Percentiles rank a stretch among this genome's conserved stretches.
phyloP scores from a whole-genome alignment of 1,140 invertebrate species.

The Pararge aegeria region DNA sequence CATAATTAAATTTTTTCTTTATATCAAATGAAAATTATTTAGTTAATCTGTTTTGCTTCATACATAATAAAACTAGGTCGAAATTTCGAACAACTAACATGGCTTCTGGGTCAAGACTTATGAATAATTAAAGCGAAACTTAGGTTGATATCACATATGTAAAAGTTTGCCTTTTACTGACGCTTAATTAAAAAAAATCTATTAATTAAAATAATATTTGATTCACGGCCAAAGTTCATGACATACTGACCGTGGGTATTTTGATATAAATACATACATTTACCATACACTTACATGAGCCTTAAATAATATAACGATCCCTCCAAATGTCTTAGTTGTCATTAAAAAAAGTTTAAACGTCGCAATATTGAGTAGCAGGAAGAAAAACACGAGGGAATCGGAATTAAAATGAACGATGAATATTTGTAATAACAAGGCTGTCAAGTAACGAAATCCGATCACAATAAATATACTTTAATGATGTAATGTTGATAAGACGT shows the following conservation, averaged over 20 bases:
- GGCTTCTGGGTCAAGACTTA: background rate
- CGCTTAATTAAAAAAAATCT: too few species aligned
- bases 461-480: background rate
- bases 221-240: too few species aligned
- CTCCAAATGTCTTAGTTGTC: too few species aligned
- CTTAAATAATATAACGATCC: too few species aligned
- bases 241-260: too few species aligned
- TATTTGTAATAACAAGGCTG: slow-evolving; percentile 1
- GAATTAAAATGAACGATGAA: slow-evolving; percentile 1
- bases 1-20: background rate
- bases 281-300: too few species aligned
- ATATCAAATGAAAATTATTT: background rate
- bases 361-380: background rate
- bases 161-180: too few species aligned
- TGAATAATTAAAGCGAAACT: background rate
- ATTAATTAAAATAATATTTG: too few species aligned
- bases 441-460: background rate
- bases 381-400: background rate
- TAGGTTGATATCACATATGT: too few species aligned
- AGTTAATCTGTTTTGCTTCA: background rate
- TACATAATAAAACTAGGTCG: background rate
- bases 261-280: too few species aligned
- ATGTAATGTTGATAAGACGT: background rate
- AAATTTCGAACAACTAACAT: slow-evolving; percentile 3
- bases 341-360: background rate